Base-by-base conservation (phyloP, 2,797 vertebrate genomes). In the Glyptemys insculpta region DNA sequence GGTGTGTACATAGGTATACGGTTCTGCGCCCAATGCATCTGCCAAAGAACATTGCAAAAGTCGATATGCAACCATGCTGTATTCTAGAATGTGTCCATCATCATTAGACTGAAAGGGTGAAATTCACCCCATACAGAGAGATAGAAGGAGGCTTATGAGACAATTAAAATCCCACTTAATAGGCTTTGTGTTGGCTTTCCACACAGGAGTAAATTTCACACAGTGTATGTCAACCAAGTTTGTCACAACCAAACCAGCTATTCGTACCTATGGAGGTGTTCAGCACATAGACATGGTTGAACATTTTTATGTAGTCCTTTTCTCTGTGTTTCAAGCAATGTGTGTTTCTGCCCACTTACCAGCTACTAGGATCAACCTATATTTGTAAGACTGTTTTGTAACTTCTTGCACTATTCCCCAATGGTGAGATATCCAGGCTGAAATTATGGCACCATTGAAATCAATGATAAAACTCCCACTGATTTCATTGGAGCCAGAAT, bases 311-410 rank as follows among this genome's bases (percentile, higher is more conserved):
- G 2, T 15, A 49, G 12, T 93, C 27, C 0, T 23, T 1, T n/a
- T 16, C 85, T 14, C 3, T 31, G 2, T 29, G 49, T 91, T 88
- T 79, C 50, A 79, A 50, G 34, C 2, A 49, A 29, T 34, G 27
- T 44, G 1, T 25, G 52, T 85, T 44, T 2, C 4, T 49, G 27
- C 86, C 88, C 53, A 10, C 4, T 85, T 90, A 47, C n/a, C 27
- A 41, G 1, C 0, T 59, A 0, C 44, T 83, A 11, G 15, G 27
- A 1, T 44, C 19, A 47, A 2, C 85, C 19, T n/a, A 0, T 79
- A 53, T 16, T 62, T 68, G 81, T 83, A 54, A 80, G 11, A 6
- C 29, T 2, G n/a, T 81, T 8, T 16, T 80, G 3, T 79, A 57
- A 47, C 2, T 29, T 86, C 85, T 92, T 94, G 29, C 31, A 3